Evolutionary conservation across 2,888 invertebrate species (phyloP).

Genomic region (Rhynchonema sp.): DNA sequence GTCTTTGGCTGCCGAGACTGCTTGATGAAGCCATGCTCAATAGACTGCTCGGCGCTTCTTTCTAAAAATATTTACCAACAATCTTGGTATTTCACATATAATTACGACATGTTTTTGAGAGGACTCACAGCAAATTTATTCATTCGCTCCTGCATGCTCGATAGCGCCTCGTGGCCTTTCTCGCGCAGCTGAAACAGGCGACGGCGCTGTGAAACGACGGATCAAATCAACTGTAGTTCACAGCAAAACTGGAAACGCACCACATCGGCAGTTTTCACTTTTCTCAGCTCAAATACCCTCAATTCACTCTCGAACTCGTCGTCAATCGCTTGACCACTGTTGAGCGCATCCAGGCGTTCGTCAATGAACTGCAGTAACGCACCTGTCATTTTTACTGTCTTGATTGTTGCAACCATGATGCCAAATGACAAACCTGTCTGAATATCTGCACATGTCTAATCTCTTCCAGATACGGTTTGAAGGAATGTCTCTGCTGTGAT

Average conservation of each 20-base stretch:
- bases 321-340: slow-evolving; percentile 71
- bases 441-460: slow-evolving; percentile 84
- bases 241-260: not conserved
- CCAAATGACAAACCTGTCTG: slow-evolving; percentile 49
- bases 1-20: too few relatives aligned
- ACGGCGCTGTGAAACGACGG: not conserved
- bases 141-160: not conserved
- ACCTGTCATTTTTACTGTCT: not conserved
- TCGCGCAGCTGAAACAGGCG: not conserved
- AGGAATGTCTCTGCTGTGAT: slow-evolving; percentile 10
- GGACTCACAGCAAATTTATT: not conserved
- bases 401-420: not conserved
- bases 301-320: slow-evolving; percentile 88
- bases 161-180: not conserved
- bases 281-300: slow-evolving; percentile 10
- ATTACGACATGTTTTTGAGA: not conserved
- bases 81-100: too few relatives aligned
- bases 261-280: not conserved
- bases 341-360: slow-evolving; percentile 71
- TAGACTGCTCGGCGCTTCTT: too few relatives aligned
- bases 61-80: too few relatives aligned
- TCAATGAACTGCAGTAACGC: slow-evolving; percentile 58
- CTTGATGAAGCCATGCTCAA: too few relatives aligned
- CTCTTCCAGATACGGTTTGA: slow-evolving; percentile 35
- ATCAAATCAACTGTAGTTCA: too few relatives aligned